These are phyloP conservation scores for Equus przewalskii DNA, from an alignment of 2,113 vertebrate genomes.

Conservation along the genomic window DNA sequence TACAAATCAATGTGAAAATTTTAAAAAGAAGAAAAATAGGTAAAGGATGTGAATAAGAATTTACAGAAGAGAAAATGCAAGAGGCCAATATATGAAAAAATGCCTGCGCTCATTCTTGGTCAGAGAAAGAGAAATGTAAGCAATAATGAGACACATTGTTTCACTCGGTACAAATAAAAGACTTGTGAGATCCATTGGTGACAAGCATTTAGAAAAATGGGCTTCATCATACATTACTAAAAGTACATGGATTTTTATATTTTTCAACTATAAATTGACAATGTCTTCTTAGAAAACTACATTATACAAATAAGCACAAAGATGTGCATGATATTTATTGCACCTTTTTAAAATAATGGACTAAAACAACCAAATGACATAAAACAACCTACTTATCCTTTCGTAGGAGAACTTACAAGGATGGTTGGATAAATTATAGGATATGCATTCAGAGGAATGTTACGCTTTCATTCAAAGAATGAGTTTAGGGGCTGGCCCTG, in stretches of 20 bases:
- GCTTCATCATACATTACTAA: accelerated
- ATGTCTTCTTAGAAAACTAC: not conserved
- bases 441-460: accelerated
- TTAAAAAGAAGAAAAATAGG: not conserved
- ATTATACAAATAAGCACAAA: not conserved
- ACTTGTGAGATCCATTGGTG: accelerated
- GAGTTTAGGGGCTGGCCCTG: too few relatives aligned
- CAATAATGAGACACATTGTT: accelerated
- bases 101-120: accelerated
- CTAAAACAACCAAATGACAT: not conserved
- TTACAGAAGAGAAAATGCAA: not conserved
- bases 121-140: too few relatives aligned
- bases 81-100: not conserved
- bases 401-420: not conserved
- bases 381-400: not conserved
- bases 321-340: not conserved
- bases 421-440: too few relatives aligned
- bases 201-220: not conserved
- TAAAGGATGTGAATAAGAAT: not conserved
- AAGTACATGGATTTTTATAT: accelerated
- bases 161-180: accelerated
- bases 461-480: accelerated
- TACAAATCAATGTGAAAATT: not conserved
- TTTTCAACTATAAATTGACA: not conserved
- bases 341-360: not conserved